These are phyloP conservation scores for Sapayoa aenigma DNA, from an alignment of 2,113 vertebrate genomes.

Conservation along the genomic window DNA sequence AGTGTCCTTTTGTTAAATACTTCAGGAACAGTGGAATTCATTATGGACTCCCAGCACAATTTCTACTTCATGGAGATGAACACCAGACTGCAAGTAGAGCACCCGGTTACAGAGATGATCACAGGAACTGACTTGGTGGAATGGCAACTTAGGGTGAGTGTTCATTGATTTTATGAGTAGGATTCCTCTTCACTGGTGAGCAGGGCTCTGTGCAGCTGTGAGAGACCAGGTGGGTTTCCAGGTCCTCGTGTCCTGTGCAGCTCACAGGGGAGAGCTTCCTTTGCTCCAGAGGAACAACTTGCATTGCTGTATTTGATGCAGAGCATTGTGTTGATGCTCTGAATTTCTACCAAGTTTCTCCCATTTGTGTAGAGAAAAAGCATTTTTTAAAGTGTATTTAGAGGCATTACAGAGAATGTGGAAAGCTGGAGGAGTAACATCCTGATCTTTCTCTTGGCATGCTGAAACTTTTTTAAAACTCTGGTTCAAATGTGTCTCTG, in stretches of 20 bases:
- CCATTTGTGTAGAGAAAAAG: not conserved
- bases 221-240: not conserved
- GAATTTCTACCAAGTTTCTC: not conserved
- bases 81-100: slow-evolving; percentile 95
- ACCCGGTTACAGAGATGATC: slow-evolving; percentile 96
- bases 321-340: not conserved
- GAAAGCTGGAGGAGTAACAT: not conserved
- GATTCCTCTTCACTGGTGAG: not conserved
- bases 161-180: not conserved
- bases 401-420: not conserved
- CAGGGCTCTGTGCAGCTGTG: not conserved
- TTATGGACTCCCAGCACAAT: slow-evolving; percentile 94
- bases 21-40: slow-evolving; percentile 96
- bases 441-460: not conserved
- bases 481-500: not conserved
- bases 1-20: not conserved
- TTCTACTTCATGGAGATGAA: slow-evolving; percentile 99
- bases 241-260: not conserved
- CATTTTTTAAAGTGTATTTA: not conserved
- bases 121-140: slow-evolving; percentile 97
- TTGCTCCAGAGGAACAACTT: not conserved
- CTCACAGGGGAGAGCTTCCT: not conserved
- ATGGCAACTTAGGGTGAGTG: slow-evolving; percentile 92
- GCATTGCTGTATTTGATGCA: not conserved
- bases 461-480: not conserved